phyloP scores from a whole-genome alignment of 2,113 vertebrate species.

The Corydoras sp. region DNA sequence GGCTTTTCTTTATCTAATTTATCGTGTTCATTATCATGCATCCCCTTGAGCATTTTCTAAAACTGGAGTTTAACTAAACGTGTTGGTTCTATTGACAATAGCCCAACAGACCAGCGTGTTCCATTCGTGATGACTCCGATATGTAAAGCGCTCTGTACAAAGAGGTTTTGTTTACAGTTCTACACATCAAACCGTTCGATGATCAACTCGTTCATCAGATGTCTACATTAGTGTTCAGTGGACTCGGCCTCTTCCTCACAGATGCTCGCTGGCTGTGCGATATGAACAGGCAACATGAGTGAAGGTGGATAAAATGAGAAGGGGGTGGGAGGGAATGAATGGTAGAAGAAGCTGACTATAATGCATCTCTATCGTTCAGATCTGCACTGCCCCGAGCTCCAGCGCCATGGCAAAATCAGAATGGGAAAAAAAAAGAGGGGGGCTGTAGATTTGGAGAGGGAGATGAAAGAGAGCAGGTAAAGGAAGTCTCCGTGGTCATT shows the following conservation, averaged over 20 bases:
- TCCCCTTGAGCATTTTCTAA: constrained; percentile 32
- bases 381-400: constrained; percentile 21
- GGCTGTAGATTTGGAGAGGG: not conserved
- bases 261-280: constrained; percentile 29
- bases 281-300: constrained; percentile 36
- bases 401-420: constrained; percentile 24
- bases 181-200: constrained; percentile 37
- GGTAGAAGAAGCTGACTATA: constrained; percentile 24
- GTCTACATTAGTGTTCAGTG: constrained; percentile 42
- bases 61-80: constrained; percentile 23
- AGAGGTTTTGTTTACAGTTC: constrained; percentile 44
- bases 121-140: constrained; percentile 35
- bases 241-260: constrained; percentile 15
- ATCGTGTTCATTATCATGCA: constrained; percentile 37
- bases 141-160: constrained; percentile 43
- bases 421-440: not conserved
- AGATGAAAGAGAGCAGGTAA: constrained; percentile 15
- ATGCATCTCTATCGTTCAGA: constrained; percentile 17
- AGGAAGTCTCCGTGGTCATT: constrained; percentile 70
- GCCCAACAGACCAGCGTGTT: constrained; percentile 32
- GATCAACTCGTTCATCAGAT: constrained; percentile 31
- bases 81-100: constrained; percentile 21
- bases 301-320: not conserved
- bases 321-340: constrained; percentile 17
- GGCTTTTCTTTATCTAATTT: constrained; percentile 20